Base-by-base conservation (phyloP, 2,113 vertebrate genomes). In the Felis chaus region DNA sequence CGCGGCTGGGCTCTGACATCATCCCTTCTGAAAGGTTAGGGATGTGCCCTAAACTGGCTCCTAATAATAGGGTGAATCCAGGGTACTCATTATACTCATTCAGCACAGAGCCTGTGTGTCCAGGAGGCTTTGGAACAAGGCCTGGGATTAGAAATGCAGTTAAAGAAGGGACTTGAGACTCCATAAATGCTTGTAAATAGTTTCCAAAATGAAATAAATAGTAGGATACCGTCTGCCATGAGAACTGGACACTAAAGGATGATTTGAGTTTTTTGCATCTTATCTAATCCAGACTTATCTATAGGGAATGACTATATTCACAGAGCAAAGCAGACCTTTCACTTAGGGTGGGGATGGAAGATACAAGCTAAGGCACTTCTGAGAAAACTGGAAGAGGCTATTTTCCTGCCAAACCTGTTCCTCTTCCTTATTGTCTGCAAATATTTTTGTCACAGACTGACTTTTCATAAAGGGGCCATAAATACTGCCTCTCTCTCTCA, bases 401-500 rank as follows among this genome's bases (percentile, higher is more conserved):
- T 96, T 97, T 97, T 97, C 96, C 92, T 98, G 98, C 89, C 97
- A 97, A 95, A 98, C 92, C 96, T 94, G 92, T 98, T 98, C 74
- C 79, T 45, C 89, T 97, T 97, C 89, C 94, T 97, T 97, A 93
- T 96, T 97, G 97, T 96, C 86, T 95, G 83, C 69, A 92, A 96
- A 93, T 96, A 84, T 92, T 97, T 97, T 97, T 98, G 97, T 98
- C 96, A 95, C 65, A 97, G 96, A 96, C 73, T 95, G 97, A 95
- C 96, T 97, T 97, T 97, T 97, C 83, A 92, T 97, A 96, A 98
- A 94, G 61, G 86, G 61, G 19, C 39, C 55, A 48, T 96, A 95
- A 98, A 97, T 94, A 96, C 92, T 76, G 36, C 83, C 79, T 98
- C 97, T 88, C 71, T 93, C 93, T 94, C 31, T 63, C 90, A 48